A percentile compares a stretch with the other conserved stretches of the same genome.
phyloP scores from a whole-genome alignment of 2,888 invertebrate genomes.

The Cheilosia soror region DNA sequence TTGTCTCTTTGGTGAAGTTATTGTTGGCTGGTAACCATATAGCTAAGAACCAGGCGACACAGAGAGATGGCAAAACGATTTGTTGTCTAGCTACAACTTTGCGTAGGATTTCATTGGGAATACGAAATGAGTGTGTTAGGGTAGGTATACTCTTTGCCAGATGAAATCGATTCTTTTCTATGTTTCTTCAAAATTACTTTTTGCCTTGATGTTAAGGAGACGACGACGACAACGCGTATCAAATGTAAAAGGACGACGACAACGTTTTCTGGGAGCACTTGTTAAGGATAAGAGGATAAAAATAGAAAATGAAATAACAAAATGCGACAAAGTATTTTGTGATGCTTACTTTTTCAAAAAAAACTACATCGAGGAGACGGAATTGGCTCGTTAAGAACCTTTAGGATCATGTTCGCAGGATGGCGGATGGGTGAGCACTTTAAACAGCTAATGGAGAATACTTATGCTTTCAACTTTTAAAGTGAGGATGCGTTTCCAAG shows the following conservation, averaged over 20 bases:
- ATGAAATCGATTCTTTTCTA: constrained; percentile 28
- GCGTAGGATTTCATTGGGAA: not conserved
- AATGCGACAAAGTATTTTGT: constrained; percentile 1
- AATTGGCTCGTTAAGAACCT: constrained; percentile 29
- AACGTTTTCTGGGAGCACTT: constrained; percentile 15
- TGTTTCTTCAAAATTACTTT: constrained; percentile 22
- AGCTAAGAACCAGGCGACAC: not conserved
- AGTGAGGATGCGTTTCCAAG: no score
- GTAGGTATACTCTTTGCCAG: not conserved
- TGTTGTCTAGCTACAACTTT: constrained; percentile 13
- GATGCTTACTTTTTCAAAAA: constrained; percentile 2
- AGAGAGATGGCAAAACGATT: constrained; percentile 6
- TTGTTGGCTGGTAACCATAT: not conserved
- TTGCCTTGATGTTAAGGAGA: constrained; percentile 11
- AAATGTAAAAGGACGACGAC: not conserved
- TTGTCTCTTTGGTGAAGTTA: constrained; percentile 11
- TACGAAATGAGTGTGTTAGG: not conserved
- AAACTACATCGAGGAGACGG: not conserved
- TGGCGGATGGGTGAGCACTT: constrained; percentile 7
- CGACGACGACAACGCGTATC: not conserved
- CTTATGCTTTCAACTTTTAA: not conserved
- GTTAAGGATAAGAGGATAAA: constrained; percentile 35
- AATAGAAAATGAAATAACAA: constrained; percentile 27
- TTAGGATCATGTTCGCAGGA: not conserved
- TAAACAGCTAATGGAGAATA: not conserved